A percentile compares a stretch with the other conserved stretches of the same genome.
These are phyloP conservation scores for Spicauda simplicius DNA, from an alignment of 2,888 invertebrate species.

Conservation along the genomic window DNA sequence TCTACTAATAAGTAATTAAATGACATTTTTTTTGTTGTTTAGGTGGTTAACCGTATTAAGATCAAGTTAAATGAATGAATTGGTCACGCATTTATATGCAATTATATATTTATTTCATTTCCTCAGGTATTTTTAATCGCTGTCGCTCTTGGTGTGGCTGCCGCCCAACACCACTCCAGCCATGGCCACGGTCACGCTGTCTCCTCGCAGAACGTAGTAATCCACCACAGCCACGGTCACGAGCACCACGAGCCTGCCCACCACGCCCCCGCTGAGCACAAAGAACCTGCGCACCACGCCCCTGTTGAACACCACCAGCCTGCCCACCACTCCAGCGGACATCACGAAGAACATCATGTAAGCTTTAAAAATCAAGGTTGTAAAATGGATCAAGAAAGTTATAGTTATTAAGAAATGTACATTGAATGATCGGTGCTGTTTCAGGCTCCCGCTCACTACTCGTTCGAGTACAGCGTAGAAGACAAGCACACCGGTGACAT, in stretches of 20 bases:
- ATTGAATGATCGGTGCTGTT: no score
- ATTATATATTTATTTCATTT: no score
- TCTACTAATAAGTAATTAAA: no score
- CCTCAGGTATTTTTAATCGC: no score
- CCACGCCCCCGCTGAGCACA: no score
- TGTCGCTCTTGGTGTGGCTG: neutral
- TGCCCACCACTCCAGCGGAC: constrained; percentile 63
- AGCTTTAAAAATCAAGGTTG: neutral
- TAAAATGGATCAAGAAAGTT: neutral
- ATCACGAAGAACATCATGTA: constrained; percentile 51
- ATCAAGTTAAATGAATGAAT: no score
- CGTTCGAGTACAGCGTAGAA: constrained; percentile 54
- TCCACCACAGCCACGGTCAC: neutral
- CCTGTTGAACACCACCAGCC: constrained; percentile 43
- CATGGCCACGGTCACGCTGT: neutral
- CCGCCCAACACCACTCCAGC: neutral
- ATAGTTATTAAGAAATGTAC: no score
- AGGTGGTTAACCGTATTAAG: no score
- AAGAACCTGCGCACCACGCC: neutral
- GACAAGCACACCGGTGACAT: constrained; percentile 65
- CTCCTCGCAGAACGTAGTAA: neutral
- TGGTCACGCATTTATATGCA: no score
- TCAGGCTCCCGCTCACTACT: constrained; percentile 45
- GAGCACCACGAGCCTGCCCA: neutral
- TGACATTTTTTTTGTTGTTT: no score